Conservation (phyloP, 2,113 vertebrate genomes). For the Oenanthe melanoleuca region DNA sequence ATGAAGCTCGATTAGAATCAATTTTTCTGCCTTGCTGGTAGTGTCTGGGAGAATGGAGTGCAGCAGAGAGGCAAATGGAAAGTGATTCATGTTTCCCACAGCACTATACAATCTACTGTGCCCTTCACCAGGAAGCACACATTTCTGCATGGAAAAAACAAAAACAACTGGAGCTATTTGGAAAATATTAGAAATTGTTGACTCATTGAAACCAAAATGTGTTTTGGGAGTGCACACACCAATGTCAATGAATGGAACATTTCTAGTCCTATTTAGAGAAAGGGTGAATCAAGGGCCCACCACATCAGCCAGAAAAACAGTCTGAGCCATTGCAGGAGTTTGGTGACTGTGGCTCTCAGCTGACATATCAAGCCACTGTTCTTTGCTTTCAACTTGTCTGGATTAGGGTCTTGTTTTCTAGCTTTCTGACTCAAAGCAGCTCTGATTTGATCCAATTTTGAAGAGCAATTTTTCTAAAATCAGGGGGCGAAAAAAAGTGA, state of each 20-base stretch:
- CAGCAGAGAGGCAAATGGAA: neutral
- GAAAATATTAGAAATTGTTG: conserved; percentile 32
- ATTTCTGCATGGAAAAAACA: neutral
- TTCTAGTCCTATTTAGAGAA: conserved; percentile 19
- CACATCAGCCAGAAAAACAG: neutral
- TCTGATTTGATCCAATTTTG: neutral
- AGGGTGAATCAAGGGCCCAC: neutral
- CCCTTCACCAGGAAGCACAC: neutral
- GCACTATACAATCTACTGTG: neutral
- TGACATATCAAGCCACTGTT: neutral
- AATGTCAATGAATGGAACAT: neutral
- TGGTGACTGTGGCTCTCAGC: neutral
- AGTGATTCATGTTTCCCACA: neutral
- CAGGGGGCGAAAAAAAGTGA: too few relatives aligned
- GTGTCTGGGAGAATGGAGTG: neutral
- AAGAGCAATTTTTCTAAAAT: neutral
- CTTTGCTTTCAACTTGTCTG: neutral
- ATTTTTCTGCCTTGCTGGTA: neutral
- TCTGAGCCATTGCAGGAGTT: neutral
- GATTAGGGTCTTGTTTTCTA: neutral
- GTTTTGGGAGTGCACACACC: neutral
- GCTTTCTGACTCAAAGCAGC: neutral
- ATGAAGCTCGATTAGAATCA: neutral
- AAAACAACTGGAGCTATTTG: neutral
- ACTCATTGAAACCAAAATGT: conserved; percentile 9